phyloP scores from a whole-genome alignment of 2,888 invertebrate genomes.

The Listrodromus nycthemerus region DNA sequence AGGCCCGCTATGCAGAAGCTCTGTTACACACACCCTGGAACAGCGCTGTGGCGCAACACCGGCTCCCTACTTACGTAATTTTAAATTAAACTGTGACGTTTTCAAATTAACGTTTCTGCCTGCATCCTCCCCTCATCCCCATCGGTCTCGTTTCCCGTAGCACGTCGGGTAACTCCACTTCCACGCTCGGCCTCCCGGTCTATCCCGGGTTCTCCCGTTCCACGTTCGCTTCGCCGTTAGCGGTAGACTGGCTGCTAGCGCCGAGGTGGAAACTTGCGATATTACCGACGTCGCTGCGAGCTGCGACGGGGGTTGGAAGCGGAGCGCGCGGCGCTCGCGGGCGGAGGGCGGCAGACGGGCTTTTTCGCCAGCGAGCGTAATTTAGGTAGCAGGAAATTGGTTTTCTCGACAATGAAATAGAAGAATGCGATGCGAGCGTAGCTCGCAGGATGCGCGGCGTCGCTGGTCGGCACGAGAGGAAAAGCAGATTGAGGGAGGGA shows the following conservation, averaged over 20 bases:
- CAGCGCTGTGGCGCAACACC: conserved; percentile 65
- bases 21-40: conserved; percentile 60
- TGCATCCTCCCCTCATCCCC: conserved; percentile 59
- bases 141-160: conserved; percentile 63
- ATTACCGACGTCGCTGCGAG: conserved; percentile 76
- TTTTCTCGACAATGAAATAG: conserved; percentile 85
- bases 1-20: conserved; percentile 68
- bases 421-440: conserved; percentile 82
- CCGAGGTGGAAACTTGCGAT: conserved; percentile 82
- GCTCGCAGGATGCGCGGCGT: conserved; percentile 59
- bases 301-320: conserved; percentile 47
- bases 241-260: conserved; percentile 69
- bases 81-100: conserved; percentile 84
- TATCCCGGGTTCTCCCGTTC: conserved; percentile 68
- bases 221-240: conserved; percentile 74
- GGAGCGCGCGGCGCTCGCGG: conserved; percentile 56
- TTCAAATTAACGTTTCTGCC: conserved; percentile 84
- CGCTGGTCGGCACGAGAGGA: conserved; percentile 51
- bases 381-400: conserved; percentile 85
- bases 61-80: conserved; percentile 78
- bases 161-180: conserved; percentile 51
- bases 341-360: conserved; percentile 67
- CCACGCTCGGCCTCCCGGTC: conserved; percentile 56
- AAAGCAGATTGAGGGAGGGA: conserved; percentile 49
- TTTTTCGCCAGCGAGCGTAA: conserved; percentile 83